These are phyloP conservation scores for Uloborus plumipes DNA, from an alignment of 2,888 invertebrate genomes.

Conservation along the genomic window DNA sequence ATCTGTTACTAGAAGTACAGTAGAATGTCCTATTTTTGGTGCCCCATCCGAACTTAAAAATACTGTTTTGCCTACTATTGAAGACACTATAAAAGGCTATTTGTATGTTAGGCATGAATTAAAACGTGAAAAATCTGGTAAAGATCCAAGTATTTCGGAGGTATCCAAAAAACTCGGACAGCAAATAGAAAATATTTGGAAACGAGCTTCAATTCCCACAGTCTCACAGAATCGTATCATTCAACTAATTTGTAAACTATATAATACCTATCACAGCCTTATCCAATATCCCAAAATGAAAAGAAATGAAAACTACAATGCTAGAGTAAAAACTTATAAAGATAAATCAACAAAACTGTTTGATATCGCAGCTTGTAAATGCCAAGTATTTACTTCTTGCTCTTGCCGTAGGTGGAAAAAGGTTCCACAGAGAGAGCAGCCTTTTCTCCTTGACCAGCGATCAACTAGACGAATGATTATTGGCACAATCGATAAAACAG, in stretches of 20 bases:
- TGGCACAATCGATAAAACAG: too few species aligned
- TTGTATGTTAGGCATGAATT: slow-evolving; percentile 4
- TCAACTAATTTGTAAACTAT: too few species aligned
- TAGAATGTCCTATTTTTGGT: background rate
- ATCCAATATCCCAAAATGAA: slow-evolving; percentile 2
- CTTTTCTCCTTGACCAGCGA: background rate
- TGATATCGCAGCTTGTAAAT: slow-evolving; percentile 1
- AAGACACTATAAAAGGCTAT: slow-evolving; percentile 2
- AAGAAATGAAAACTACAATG: slow-evolving; percentile 4
- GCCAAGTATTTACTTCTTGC: background rate
- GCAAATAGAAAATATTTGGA: background rate
- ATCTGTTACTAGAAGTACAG: too few species aligned
- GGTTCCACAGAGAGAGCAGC: background rate
- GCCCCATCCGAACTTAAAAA: background rate
- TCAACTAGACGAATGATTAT: too few species aligned
- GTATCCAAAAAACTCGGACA: too few species aligned
- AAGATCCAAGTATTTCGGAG: too few species aligned
- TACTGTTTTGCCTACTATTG: background rate
- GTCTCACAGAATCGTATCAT: background rate
- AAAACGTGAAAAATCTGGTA: background rate
- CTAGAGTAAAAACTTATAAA: background rate
- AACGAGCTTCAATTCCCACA: background rate
- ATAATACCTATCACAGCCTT: background rate
- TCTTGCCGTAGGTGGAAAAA: background rate
- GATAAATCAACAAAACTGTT: background rate